phyloP scores from a whole-genome alignment of 2,888 invertebrate species.

The Steinernema carpocapsae region DNA sequence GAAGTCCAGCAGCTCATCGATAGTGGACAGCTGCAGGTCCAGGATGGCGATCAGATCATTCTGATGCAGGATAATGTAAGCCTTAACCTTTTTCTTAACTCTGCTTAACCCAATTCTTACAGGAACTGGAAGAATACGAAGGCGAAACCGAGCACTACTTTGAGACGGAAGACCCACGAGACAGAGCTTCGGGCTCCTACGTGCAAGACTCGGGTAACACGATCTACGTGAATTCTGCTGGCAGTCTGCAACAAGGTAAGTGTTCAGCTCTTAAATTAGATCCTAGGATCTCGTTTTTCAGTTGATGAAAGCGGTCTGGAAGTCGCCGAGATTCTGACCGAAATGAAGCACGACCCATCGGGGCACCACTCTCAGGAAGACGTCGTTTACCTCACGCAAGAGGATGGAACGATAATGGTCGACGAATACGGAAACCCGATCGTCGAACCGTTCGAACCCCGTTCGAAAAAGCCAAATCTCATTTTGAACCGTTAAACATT shows the following conservation, averaged over 20 bases:
- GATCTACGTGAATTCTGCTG: not conserved
- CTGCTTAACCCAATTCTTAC: no score
- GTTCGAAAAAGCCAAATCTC: not conserved
- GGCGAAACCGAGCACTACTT: not conserved
- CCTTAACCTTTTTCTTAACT: no score
- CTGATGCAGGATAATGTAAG: slow-evolving; percentile 32
- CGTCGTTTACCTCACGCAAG: not conserved
- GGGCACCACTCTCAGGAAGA: slow-evolving; percentile 15
- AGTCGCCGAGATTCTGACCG: not conserved
- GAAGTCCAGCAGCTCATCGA: slow-evolving; percentile 50
- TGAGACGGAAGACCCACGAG: not conserved
- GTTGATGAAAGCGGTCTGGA: slow-evolving; percentile 24
- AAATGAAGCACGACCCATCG: slow-evolving; percentile 15
- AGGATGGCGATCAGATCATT: slow-evolving; percentile 43
- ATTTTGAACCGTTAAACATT: slow-evolving; percentile 1
- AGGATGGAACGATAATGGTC: slow-evolving; percentile 1
- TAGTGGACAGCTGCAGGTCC: slow-evolving; percentile 40
- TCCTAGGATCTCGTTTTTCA: no score
- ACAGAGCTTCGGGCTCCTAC: not conserved
- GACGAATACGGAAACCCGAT: slow-evolving; percentile 16
- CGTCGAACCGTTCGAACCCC: not conserved
- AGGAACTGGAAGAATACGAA: slow-evolving; percentile 31
- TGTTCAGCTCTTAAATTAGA: not conserved
- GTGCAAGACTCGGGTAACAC: not conserved
- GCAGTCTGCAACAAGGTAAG: slow-evolving; percentile 2